Base-by-base conservation (phyloP, 1,140 invertebrate species). In the Stegodyphus mimosarum region DNA sequence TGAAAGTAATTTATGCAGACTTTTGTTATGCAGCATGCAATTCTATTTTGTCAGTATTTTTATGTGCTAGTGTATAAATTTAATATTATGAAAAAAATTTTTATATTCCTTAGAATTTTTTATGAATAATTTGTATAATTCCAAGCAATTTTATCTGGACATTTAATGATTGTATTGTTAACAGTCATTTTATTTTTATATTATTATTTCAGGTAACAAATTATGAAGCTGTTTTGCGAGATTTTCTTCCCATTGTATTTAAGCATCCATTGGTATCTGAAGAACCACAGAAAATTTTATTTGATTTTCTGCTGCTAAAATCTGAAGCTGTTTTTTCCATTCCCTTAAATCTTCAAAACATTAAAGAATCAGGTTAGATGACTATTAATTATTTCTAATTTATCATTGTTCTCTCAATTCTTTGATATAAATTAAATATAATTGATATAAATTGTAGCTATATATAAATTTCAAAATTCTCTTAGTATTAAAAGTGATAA, bases 251-350 rank as follows among this genome's bases (percentile, higher is more conserved):
- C 48, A n/a, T 76, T 0, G 64, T 84, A 10, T 84, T 84, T 17
- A 84, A 84, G 48, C 81, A 84, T 76, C 81, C 81, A 5, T 60
- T 84, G 13, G 81, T 84, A 6, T 84, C 81, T 48, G 33, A 84
- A n/a, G 81, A 84, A 51, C 17, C 72, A 1, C 81, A 84, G 10
- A 84, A 84, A 70, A 84, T 84, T 18, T 50, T 84, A 7, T 84
- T 84, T 75, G 81, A 84, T 66, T 84, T 69, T 49, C 64, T 84
- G 0, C 73, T 84, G 15, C 63, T 84, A 49, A 84, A 84, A 60
- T 75, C 72, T 0, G 49, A 75, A 9, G 18, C 50, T 11, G 33
- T 84, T n/a, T 84, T 76, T 51, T 10, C 17, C 6, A 66, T 70
- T 49, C 64, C 81, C 53, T 4, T 60, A 69, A n/a, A 18, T 55